phyloP scores from a whole-genome alignment of 2,113 vertebrate genomes.

The Scomber japonicus region DNA sequence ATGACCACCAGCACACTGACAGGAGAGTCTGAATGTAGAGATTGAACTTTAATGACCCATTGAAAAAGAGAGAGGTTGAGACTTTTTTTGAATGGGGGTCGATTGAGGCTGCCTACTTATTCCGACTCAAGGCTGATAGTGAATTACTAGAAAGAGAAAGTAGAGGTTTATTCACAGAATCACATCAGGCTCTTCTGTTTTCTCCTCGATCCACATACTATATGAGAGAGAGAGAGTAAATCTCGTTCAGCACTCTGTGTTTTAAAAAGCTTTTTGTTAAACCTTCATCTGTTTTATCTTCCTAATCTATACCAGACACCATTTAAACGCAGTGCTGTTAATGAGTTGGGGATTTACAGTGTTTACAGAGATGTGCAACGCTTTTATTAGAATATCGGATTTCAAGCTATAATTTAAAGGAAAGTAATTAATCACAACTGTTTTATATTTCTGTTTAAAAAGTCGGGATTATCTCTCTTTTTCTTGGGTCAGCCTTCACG shows the following conservation, averaged over 20 bases:
- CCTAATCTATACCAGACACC: constrained; percentile 20
- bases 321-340: not conserved
- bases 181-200: too few relatives aligned
- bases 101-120: too few relatives aligned
- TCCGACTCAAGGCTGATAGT: too few relatives aligned
- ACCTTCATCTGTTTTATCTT: not conserved
- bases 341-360: constrained; percentile 14
- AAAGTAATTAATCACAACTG: not conserved
- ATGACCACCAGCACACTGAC: too few relatives aligned
- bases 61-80: too few relatives aligned
- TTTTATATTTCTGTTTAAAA: constrained; percentile 10
- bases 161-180: too few relatives aligned
- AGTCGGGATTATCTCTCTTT: not conserved
- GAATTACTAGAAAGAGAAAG: too few relatives aligned
- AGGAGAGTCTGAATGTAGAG: too few relatives aligned
- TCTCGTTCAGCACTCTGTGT: not conserved
- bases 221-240: not conserved
- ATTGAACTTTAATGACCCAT: too few relatives aligned
- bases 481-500: not conserved
- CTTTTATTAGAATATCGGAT: constrained; percentile 1
- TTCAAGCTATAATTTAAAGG: constrained; percentile 12
- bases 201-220: too few relatives aligned
- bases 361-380: constrained; percentile 21
- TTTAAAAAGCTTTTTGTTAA: not conserved
- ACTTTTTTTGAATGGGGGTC: too few relatives aligned